Conservation (phyloP, 2,113 vertebrate genomes). For the Phrynocephalus versicolor region DNA sequence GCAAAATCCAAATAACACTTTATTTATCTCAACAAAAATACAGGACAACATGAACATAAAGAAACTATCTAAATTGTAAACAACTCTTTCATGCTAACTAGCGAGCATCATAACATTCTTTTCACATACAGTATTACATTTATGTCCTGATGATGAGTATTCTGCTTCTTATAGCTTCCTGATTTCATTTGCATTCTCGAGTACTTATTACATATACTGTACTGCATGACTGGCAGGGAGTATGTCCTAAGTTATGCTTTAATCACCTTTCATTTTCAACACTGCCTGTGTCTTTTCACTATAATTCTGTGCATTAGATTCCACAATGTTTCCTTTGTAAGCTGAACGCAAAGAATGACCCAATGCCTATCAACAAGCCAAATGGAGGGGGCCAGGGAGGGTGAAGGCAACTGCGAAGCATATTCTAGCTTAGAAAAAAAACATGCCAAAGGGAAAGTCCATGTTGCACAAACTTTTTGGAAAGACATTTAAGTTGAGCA, state of each 20-base stretch:
- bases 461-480: conserved; percentile 51
- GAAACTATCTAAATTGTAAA: neutral
- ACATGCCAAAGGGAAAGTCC: neutral
- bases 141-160: neutral
- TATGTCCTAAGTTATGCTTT: neutral
- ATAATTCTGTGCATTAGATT: neutral
- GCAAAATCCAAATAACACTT: neutral
- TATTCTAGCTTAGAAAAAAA: conserved; percentile 1
- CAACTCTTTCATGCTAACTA: conserved; percentile 20
- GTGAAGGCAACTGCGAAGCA: neutral
- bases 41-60: neutral
- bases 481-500: conserved; percentile 54
- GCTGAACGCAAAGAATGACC: neutral
- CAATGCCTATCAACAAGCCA: neutral
- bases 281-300: neutral
- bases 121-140: rapidly evolving
- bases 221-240: neutral
- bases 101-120: neutral
- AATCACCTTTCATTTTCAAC: conserved; percentile 20
- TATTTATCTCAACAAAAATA: conserved; percentile 3
- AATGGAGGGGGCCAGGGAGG: neutral
- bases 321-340: conserved; percentile 3
- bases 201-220: neutral
- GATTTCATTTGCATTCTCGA: neutral
- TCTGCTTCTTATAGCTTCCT: neutral